phyloP scores from a whole-genome alignment of 1,140 invertebrate species.

The Lordiphosa collinella region DNA sequence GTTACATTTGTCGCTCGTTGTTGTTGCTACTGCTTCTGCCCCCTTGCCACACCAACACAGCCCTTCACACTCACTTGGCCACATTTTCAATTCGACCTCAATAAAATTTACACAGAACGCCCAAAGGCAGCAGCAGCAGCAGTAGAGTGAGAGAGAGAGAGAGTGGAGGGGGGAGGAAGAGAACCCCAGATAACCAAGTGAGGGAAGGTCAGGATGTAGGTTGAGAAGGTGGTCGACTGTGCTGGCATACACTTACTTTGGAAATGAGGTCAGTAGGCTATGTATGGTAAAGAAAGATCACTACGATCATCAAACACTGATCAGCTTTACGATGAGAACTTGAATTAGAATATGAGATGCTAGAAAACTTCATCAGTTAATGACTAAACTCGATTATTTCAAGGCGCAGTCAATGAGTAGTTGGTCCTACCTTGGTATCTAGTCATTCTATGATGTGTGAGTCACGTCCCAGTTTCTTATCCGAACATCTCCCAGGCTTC shows the following conservation, averaged over 20 bases:
- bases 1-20: conserved; percentile 54
- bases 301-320: no score
- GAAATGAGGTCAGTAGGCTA: no score
- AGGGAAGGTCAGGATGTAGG: conserved; percentile 1
- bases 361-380: no score
- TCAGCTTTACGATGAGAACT: no score
- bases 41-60: not conserved
- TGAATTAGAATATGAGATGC: no score
- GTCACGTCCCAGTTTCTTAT: no score
- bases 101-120: conserved; percentile 63
- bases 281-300: no score
- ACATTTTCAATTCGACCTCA: conserved; percentile 77
- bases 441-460: no score
- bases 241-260: not conserved
- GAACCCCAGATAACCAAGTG: conserved; percentile 13
- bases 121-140: conserved; percentile 14
- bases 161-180: not conserved
- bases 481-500: no score
- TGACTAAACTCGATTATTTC: no score
- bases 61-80: conserved; percentile 36
- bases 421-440: no score
- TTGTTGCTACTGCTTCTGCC: not conserved
- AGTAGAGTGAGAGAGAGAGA: conserved; percentile 1
- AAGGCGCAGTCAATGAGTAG: no score
- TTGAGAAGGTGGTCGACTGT: not conserved